These are phyloP conservation scores for Patella pellucida DNA, from an alignment of 2,888 invertebrate species.

Conservation along the genomic window DNA sequence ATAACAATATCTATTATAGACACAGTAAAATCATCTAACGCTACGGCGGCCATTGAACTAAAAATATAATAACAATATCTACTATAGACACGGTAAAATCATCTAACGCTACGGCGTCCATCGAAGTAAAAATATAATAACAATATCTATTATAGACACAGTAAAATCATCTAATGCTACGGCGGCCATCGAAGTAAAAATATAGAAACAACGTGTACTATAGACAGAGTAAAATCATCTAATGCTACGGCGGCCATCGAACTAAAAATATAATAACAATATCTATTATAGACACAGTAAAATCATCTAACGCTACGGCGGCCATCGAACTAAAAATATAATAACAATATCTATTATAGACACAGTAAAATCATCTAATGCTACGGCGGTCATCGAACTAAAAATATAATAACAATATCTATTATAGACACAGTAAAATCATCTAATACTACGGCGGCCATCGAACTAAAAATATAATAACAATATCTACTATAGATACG, in stretches of 20 bases:
- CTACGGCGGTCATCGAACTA: conserved; percentile 85
- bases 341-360: conserved; percentile 84
- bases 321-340: conserved; percentile 79
- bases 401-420: conserved; percentile 79
- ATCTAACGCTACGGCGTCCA: conserved; percentile 84
- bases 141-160: conserved; percentile 85
- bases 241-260: conserved; percentile 84
- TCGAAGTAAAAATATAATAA: conserved; percentile 77
- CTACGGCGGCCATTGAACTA: conserved; percentile 85
- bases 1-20: conserved; percentile 84
- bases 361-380: conserved; percentile 84
- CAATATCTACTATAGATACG: conserved; percentile 85
- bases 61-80: too few relatives aligned
- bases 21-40: conserved; percentile 84
- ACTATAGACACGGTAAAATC: conserved; percentile 84
- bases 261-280: too few relatives aligned
- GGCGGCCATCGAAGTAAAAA: conserved; percentile 81
- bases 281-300: conserved; percentile 84
- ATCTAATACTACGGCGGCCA: conserved; percentile 84
- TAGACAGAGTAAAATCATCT: conserved; percentile 83
- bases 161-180: conserved; percentile 85
- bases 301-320: conserved; percentile 85
- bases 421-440: conserved; percentile 84
- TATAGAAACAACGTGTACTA: conserved; percentile 83
- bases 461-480: conserved; percentile 80